These are phyloP conservation scores for Apotomis betuletana DNA, from an alignment of 2,888 invertebrate species.

Conservation along the genomic window DNA sequence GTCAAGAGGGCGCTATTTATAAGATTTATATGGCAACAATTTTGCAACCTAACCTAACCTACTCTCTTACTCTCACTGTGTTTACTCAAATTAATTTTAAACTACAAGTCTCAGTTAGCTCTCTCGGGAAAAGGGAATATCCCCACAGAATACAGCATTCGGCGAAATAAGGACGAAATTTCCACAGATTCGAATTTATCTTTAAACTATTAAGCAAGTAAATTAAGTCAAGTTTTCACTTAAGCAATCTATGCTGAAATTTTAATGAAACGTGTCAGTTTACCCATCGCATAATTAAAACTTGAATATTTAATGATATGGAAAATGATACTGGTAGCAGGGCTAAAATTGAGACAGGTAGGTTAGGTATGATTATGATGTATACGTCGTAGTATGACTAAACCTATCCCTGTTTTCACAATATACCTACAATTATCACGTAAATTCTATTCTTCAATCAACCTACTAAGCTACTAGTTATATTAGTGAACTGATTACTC, in stretches of 20 bases:
- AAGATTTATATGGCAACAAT: no score
- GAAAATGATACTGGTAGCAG: slow-evolving; percentile 1
- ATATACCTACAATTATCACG: no score
- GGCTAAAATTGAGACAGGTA: no score
- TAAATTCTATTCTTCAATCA: no score
- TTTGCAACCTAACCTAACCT: no score
- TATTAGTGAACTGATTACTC: no score
- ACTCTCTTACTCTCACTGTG: background rate
- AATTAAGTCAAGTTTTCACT: slow-evolving; percentile 27
- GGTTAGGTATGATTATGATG: no score
- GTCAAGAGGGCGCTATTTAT: no score
- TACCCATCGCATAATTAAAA: slow-evolving; percentile 10
- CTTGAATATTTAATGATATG: slow-evolving; percentile 20
- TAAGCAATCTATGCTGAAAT: slow-evolving; percentile 21
- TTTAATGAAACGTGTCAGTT: slow-evolving; percentile 1
- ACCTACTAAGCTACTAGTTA: no score
- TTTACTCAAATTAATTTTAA: slow-evolving; percentile 7
- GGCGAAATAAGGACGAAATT: background rate
- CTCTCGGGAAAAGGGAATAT: no score
- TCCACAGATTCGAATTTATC: slow-evolving; percentile 14
- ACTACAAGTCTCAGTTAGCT: background rate
- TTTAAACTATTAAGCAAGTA: slow-evolving; percentile 19
- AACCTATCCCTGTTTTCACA: no score
- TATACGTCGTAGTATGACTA: no score
- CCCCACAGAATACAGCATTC: slow-evolving; percentile 11